phyloP scores from a whole-genome alignment of 37 sponge, comb jelly and placozoan genomes.

The Geodia barretti region DNA sequence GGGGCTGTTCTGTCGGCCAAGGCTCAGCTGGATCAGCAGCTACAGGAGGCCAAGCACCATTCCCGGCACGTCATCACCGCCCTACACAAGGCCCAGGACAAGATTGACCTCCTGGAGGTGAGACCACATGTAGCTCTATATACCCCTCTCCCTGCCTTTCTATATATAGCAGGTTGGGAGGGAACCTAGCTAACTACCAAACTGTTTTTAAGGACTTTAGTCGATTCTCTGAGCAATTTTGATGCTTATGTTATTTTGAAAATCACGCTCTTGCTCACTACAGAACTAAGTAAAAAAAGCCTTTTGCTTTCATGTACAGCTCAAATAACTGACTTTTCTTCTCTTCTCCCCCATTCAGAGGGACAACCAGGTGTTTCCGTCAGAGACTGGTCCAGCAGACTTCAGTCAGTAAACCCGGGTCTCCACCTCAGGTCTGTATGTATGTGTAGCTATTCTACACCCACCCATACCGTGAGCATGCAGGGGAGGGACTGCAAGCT shows the following conservation, averaged over 20 bases:
- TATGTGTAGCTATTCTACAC: neutral
- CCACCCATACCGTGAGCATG: neutral
- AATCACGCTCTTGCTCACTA: too few species aligned
- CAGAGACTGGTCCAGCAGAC: neutral
- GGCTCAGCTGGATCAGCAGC: slow-evolving; percentile 40
- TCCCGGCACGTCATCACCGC: slow-evolving; percentile 57
- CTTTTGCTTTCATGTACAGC: too few species aligned
- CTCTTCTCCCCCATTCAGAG: neutral
- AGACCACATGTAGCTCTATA: too few species aligned
- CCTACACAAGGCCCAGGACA: slow-evolving; percentile 63
- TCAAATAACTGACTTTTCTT: too few species aligned
- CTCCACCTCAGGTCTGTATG: neutral
- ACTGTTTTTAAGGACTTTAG: neutral
- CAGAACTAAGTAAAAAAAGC: too few species aligned
- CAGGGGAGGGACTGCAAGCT: too few species aligned
- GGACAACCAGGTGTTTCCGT: neutral
- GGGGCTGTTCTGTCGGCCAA: slow-evolving; percentile 69
- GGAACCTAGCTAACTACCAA: neutral
- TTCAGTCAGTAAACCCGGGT: neutral
- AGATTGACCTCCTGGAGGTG: slow-evolving; percentile 35
- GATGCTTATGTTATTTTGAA: too few species aligned
- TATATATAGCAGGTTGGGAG: neutral
- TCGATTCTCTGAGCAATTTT: neutral
- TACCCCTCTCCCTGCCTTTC: too few species aligned
- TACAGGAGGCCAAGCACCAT: slow-evolving; percentile 40